Evolutionary conservation across 2,797 vertebrate genomes (phyloP).

Genomic region (Carcharodon carcharias): DNA sequence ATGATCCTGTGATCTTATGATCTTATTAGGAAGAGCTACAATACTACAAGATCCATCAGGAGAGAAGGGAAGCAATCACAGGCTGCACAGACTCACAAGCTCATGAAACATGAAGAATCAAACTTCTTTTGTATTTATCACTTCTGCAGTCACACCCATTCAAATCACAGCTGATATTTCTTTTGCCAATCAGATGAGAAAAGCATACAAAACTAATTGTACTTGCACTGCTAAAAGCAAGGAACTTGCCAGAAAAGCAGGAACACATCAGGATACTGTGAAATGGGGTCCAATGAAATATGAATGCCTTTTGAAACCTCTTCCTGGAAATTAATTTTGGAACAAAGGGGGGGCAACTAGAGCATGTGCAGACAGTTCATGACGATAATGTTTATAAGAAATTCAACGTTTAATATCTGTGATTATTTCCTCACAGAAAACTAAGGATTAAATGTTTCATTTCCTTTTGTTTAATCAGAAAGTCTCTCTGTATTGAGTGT

Average conservation of each 20-base stretch:
- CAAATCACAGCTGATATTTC: background rate
- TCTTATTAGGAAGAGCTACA: background rate
- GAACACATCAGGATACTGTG: background rate
- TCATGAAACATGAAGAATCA: background rate
- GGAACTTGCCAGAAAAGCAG: background rate
- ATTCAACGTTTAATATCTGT: background rate
- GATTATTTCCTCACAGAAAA: background rate
- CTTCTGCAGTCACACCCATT: background rate
- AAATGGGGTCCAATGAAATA: background rate
- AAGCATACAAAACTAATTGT: background rate
- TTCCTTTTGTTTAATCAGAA: background rate
- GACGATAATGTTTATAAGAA: background rate
- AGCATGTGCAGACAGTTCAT: background rate
- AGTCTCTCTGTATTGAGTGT: background rate
- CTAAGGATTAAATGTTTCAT: background rate
- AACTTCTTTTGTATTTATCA: background rate
- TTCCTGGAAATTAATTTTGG: background rate
- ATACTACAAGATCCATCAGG: background rate
- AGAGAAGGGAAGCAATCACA: background rate
- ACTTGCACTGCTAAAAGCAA: background rate
- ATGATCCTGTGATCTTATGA: too few species aligned
- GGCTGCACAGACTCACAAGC: background rate
- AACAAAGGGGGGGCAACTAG: background rate
- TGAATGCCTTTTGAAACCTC: background rate
- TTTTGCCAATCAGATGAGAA: background rate